Percentiles rank a stretch among this genome's conserved stretches.
These are phyloP conservation scores for Gerris buenoi DNA, from an alignment of 1,140 invertebrate genomes.

Conservation along the genomic window DNA sequence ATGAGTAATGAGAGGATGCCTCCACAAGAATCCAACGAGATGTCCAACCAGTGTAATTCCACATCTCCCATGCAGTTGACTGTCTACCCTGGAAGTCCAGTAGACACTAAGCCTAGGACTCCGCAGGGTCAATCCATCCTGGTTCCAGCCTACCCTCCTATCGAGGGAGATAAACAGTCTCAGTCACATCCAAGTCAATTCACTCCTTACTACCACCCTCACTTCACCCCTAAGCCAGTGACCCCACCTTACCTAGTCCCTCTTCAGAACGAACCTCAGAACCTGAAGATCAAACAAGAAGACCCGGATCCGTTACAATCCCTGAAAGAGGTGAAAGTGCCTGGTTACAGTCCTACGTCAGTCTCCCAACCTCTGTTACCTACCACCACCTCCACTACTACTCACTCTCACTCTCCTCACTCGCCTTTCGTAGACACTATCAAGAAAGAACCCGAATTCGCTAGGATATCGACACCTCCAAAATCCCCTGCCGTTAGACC, in stretches of 20 bases:
- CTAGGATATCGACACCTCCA: slow-evolving; percentile 30
- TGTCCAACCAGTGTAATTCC: neutral
- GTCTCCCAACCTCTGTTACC: slow-evolving; percentile 26
- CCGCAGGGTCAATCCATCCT: slow-evolving; percentile 4
- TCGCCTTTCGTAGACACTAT: slow-evolving; percentile 41
- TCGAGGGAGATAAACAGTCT: slow-evolving; percentile 12
- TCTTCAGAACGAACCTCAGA: slow-evolving; percentile 46
- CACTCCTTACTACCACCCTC: slow-evolving; percentile 22
- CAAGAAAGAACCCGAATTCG: slow-evolving; percentile 52
- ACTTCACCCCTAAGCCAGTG: slow-evolving; percentile 20
- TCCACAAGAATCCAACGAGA: neutral
- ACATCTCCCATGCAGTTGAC: slow-evolving; percentile 21
- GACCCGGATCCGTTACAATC: slow-evolving; percentile 57
- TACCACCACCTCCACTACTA: slow-evolving; percentile 12
- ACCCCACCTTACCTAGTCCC: slow-evolving; percentile 18
- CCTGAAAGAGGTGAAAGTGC: slow-evolving; percentile 63
- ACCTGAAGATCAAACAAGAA: slow-evolving; percentile 65
- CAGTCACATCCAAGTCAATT: no score
- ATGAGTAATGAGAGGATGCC: neutral
- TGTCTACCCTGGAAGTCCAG: slow-evolving; percentile 13
- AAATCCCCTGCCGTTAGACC: slow-evolving; percentile 30
- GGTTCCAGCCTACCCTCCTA: neutral
- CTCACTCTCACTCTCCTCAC: slow-evolving; percentile 12
- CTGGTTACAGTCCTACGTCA: slow-evolving; percentile 40
- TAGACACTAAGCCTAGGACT: neutral